A percentile compares a stretch with the other conserved stretches of the same genome.
Evolutionary conservation across 2,113 vertebrate species (phyloP).

Genomic region (Pavo muticus): DNA sequence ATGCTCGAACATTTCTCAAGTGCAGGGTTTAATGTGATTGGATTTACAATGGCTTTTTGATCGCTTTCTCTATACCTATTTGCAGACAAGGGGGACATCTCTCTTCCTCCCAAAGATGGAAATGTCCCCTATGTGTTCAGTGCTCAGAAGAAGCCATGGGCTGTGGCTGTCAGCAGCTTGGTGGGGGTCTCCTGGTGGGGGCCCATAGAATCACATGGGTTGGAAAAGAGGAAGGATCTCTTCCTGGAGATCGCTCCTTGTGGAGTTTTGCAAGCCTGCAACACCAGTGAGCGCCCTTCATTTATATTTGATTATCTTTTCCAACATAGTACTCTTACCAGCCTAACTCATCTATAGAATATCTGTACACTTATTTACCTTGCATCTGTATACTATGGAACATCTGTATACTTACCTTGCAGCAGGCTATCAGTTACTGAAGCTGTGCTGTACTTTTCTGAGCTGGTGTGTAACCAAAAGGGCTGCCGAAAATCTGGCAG

Average conservation of each 20-base stretch:
- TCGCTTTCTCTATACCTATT: background rate
- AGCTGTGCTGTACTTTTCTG: background rate
- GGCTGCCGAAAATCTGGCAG: slow-evolving; percentile 20
- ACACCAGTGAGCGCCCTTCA: no score
- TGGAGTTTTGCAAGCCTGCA: no score
- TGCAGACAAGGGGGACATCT: background rate
- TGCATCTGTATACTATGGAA: no score
- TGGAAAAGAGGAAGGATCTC: background rate
- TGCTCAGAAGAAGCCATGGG: fast-evolving
- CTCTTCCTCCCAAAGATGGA: background rate
- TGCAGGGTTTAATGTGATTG: background rate
- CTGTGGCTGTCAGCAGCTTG: background rate
- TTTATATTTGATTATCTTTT: no score
- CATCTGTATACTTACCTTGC: no score
- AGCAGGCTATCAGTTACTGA: slow-evolving; percentile 47
- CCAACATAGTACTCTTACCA: no score
- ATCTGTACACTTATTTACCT: no score
- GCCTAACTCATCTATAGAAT: no score
- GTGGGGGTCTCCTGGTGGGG: background rate
- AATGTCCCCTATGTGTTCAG: background rate
- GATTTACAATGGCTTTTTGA: slow-evolving; percentile 5
- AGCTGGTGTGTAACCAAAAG: slow-evolving; percentile 15
- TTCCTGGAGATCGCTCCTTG: no score
- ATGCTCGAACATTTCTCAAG: background rate
- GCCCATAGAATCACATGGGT: background rate